These are phyloP conservation scores for Pachyrhynchus sulphureomaculatus DNA, from an alignment of 1,140 invertebrate species.

Conservation along the genomic window DNA sequence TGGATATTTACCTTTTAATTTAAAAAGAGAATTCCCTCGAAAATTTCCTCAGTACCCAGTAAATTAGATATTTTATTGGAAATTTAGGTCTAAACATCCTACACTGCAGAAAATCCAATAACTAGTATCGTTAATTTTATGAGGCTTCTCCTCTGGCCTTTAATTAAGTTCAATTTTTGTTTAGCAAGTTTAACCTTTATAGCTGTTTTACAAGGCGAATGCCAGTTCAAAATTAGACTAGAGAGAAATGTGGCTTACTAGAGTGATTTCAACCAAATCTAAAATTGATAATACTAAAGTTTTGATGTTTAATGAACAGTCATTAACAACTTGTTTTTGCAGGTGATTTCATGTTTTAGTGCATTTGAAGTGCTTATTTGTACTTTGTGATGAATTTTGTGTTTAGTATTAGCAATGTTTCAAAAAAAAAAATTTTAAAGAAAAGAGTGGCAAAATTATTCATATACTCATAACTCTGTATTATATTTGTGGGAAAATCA, in stretches of 20 bases:
- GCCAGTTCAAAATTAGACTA: not conserved
- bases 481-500: too few species aligned
- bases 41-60: too few species aligned
- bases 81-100: not conserved
- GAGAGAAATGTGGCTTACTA: slow-evolving; percentile 35
- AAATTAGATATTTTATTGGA: not conserved
- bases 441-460: too few species aligned
- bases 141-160: slow-evolving; percentile 30
- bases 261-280: slow-evolving; percentile 21
- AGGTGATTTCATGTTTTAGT: slow-evolving; percentile 56
- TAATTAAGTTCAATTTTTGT: slow-evolving; percentile 30
- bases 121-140: slow-evolving; percentile 23
- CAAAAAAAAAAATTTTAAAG: too few species aligned
- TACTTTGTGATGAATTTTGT: too few species aligned
- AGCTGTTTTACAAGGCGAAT: not conserved
- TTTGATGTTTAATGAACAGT: slow-evolving; percentile 65
- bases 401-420: too few species aligned
- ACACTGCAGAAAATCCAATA: slow-evolving; percentile 23
- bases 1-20: too few species aligned
- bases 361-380: too few species aligned
- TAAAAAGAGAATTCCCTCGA: too few species aligned
- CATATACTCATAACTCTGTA: too few species aligned
- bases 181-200: slow-evolving; percentile 8
- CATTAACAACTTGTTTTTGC: slow-evolving; percentile 70
- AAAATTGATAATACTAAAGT: slow-evolving; percentile 45